Evolutionary conservation across 2,113 vertebrate genomes (phyloP).

Genomic region (Bufo gargarizans): DNA sequence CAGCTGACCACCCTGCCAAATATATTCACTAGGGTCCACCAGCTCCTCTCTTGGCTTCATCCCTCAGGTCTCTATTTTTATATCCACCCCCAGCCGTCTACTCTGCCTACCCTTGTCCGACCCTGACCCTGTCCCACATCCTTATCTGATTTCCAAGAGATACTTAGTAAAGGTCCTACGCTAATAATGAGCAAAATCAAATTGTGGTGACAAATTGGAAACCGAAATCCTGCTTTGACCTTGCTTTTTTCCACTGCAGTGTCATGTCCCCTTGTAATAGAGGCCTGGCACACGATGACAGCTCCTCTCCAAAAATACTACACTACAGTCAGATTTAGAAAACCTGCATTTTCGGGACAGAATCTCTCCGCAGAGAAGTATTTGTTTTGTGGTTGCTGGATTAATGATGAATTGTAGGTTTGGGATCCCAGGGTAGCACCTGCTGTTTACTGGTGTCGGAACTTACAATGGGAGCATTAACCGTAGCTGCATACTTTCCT

Average conservation of each 20-base stretch:
- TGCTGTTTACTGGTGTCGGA: slow-evolving; percentile 4
- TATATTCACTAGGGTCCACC: too few species aligned
- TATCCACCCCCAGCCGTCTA: not conserved
- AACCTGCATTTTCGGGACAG: not conserved
- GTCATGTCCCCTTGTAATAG: not conserved
- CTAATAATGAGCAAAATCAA: not conserved
- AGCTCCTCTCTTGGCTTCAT: too few species aligned
- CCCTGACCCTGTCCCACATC: not conserved
- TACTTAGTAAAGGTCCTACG: not conserved
- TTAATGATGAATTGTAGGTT: not conserved
- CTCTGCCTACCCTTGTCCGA: not conserved
- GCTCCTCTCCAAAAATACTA: slow-evolving; percentile 13
- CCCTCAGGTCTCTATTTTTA: too few species aligned
- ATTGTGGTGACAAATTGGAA: not conserved
- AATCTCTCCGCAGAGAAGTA: not conserved
- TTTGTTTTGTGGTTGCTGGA: slow-evolving; percentile 14
- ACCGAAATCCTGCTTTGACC: not conserved
- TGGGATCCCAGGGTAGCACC: not conserved
- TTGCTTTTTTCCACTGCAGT: slow-evolving; percentile 2
- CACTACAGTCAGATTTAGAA: not conserved
- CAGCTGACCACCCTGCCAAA: too few species aligned
- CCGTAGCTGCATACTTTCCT: not conserved
- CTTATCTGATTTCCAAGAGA: not conserved
- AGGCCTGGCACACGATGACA: not conserved
- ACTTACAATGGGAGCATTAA: not conserved